Percentiles rank a stretch among this genome's conserved stretches.
Conservation (phyloP, 37 sponge, comb jelly and placozoan species). For the Aphrocallistes beatrix region DNA sequence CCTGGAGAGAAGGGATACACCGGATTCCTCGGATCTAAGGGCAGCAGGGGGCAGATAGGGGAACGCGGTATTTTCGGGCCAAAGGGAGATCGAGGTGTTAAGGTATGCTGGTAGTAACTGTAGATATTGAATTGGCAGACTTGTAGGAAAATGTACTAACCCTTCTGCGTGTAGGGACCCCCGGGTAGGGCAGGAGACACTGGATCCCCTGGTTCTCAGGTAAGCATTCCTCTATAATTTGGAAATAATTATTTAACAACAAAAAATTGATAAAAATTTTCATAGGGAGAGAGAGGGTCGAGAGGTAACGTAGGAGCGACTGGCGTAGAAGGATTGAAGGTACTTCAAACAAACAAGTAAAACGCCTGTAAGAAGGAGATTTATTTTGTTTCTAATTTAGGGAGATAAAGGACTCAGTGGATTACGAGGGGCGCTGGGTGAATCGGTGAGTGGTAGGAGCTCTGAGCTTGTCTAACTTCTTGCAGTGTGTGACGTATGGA, state of each 20-base stretch:
- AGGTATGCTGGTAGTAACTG: neutral
- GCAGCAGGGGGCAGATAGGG: neutral
- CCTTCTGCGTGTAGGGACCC: neutral
- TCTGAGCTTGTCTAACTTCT: neutral
- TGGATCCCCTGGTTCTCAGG: neutral
- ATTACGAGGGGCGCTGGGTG: neutral
- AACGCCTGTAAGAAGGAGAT: neutral
- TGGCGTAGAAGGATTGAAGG: neutral
- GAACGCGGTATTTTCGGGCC: neutral
- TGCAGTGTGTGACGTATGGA: neutral
- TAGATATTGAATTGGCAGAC: too few species aligned
- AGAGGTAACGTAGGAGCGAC: neutral
- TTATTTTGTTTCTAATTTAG: neutral
- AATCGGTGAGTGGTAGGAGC: neutral
- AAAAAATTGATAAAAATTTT: too few species aligned
- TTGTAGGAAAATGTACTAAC: neutral
- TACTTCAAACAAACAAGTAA: neutral
- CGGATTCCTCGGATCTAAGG: neutral
- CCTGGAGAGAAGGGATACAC: neutral
- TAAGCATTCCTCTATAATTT: neutral
- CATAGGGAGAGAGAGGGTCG: neutral
- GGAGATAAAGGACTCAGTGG: neutral
- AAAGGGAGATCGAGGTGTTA: conserved; percentile 5
- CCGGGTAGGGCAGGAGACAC: neutral
- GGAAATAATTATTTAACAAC: too few species aligned